Percentiles rank a stretch among this genome's conserved stretches.
Evolutionary conservation across 2,113 vertebrate species (phyloP).

Genomic region (Tyto alba): DNA sequence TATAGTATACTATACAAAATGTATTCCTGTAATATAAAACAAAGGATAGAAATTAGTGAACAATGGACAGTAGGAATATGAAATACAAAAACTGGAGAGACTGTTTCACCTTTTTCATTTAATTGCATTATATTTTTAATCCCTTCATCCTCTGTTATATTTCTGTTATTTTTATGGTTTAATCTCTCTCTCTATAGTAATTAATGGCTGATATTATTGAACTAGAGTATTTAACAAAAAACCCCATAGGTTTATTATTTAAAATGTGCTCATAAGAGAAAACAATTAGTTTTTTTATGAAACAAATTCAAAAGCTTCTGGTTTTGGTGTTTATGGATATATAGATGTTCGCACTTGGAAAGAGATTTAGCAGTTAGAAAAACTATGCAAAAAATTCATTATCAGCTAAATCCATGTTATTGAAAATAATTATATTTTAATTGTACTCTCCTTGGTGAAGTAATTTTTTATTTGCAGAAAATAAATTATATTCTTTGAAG

Average conservation of each 20-base stretch:
- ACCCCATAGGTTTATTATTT: not conserved
- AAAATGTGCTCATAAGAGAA: not conserved
- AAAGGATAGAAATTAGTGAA: not conserved
- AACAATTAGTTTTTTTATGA: not conserved
- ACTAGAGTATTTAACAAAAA: not conserved
- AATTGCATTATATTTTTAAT: not conserved
- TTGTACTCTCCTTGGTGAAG: constrained; percentile 45
- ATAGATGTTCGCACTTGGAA: not conserved
- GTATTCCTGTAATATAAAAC: not conserved
- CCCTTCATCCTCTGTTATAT: not conserved
- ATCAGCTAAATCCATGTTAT: not conserved
- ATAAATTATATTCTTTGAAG: constrained; percentile 25
- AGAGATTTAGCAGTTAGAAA: no score
- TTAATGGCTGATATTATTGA: not conserved
- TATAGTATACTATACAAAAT: not conserved
- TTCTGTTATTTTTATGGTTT: constrained; percentile 9
- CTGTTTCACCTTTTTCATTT: not conserved
- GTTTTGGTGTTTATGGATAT: not conserved
- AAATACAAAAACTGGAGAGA: not conserved
- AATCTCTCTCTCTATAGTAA: not conserved
- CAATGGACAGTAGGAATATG: not conserved
- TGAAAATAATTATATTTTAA: constrained; percentile 62
- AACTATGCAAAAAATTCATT: not conserved
- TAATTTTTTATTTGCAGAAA: constrained; percentile 39
- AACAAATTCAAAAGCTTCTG: not conserved